Conservation (phyloP, 2,113 vertebrate species). For the Centropristis striata region DNA sequence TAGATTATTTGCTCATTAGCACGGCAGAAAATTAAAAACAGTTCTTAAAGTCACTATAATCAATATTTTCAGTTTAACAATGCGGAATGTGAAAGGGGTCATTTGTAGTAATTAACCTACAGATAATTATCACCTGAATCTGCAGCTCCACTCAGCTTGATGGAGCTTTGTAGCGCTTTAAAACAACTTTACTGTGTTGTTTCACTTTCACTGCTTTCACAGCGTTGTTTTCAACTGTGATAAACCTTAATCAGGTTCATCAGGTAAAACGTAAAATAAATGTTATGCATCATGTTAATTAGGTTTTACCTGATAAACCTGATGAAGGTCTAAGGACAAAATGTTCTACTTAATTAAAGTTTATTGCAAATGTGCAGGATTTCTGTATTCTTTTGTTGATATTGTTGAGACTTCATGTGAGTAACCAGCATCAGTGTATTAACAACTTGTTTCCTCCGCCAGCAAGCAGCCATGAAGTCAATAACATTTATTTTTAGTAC, state of each 20-base stretch:
- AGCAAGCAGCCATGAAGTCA: too few species aligned
- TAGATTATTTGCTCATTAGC: neutral
- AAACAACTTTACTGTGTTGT: neutral
- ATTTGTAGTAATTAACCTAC: neutral
- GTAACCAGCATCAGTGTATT: neutral
- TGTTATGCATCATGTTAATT: too few species aligned
- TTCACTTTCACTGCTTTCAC: neutral
- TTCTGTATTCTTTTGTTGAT: too few species aligned
- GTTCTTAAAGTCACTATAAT: neutral
- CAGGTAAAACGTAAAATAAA: too few species aligned
- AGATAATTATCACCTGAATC: neutral
- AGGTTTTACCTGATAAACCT: too few species aligned
- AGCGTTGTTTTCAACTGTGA: neutral
- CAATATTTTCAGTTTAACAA: neutral
- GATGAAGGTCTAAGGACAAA: too few species aligned
- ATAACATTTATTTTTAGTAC: too few species aligned
- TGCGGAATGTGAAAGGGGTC: neutral
- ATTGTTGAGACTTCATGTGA: too few species aligned
- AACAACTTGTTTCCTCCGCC: neutral
- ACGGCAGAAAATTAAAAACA: slow-evolving; percentile 1
- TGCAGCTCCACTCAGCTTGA: neutral
- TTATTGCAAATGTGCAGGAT: too few species aligned
- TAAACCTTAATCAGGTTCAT: too few species aligned
- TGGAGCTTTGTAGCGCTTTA: neutral
- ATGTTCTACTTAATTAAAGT: too few species aligned